Evolutionary conservation across 2,888 invertebrate species (phyloP).

Genomic region (Rhagophthalmus giganteus): DNA sequence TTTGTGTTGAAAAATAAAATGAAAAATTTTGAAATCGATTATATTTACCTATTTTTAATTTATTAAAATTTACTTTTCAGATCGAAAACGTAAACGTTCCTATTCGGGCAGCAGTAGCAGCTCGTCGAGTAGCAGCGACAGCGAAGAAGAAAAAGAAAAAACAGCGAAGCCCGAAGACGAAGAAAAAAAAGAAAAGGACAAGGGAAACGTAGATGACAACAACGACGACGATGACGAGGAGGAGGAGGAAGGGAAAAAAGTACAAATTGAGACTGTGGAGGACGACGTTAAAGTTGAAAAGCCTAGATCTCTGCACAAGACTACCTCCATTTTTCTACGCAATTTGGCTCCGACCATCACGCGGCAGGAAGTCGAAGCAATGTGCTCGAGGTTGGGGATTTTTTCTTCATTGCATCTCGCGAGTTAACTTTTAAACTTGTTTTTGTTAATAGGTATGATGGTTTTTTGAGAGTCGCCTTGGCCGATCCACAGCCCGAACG

Average conservation of each 20-base stretch:
- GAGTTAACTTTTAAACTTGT: not conserved
- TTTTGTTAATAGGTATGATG: conserved; percentile 74
- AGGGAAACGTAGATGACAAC: conserved; percentile 46
- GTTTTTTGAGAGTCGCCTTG: conserved; percentile 92
- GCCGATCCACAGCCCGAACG: conserved; percentile 97
- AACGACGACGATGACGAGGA: conserved; percentile 47
- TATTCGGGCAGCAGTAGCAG: conserved; percentile 59
- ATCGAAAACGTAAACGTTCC: conserved; percentile 55
- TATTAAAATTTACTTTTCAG: conserved; percentile 23
- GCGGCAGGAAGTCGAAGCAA: conserved; percentile 71
- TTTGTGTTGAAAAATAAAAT: too few relatives aligned
- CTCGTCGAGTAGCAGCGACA: conserved; percentile 54
- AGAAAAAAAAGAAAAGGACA: conserved; percentile 42
- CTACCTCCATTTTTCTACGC: conserved; percentile 94
- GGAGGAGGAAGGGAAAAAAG: conserved; percentile 56
- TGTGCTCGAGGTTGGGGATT: conserved; percentile 35
- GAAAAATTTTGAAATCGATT: too few relatives aligned
- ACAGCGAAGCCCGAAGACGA: conserved; percentile 41
- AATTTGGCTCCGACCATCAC: conserved; percentile 96
- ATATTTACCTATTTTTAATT: conserved; percentile 3
- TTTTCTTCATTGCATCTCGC: too few relatives aligned
- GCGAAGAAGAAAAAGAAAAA: conserved; percentile 46
- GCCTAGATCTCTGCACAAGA: conserved; percentile 85
- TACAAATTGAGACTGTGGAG: conserved; percentile 54
- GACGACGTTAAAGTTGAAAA: conserved; percentile 57